Evolutionary conservation across 1,140 invertebrate genomes (phyloP).

Genomic region (Vanessa tameamea): DNA sequence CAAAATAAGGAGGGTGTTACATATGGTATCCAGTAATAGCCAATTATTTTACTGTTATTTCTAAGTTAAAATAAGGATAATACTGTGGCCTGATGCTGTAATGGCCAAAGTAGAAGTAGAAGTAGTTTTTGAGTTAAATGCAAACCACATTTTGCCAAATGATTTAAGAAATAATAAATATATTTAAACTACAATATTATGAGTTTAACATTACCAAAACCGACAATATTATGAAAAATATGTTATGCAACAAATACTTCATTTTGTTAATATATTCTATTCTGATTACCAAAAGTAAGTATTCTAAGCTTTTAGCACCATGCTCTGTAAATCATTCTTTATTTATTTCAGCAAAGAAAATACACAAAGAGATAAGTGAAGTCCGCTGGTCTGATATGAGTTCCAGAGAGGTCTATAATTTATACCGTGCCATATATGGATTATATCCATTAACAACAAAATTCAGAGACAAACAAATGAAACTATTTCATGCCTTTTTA

Average conservation of each 20-base stretch:
- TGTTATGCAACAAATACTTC: too few species aligned
- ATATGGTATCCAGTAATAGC: slow-evolving; percentile 82
- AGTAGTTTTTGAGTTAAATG: too few species aligned
- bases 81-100: too few species aligned
- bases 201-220: too few species aligned
- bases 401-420: slow-evolving; percentile 83
- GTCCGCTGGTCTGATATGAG: slow-evolving; percentile 84
- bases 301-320: too few species aligned
- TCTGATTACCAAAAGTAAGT: too few species aligned
- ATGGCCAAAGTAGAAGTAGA: too few species aligned
- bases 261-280: too few species aligned
- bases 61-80: background rate
- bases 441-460: slow-evolving; percentile 83
- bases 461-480: slow-evolving; percentile 82
- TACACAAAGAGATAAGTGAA: slow-evolving; percentile 81
- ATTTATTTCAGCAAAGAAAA: slow-evolving; percentile 85
- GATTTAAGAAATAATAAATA: too few species aligned
- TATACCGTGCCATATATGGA: slow-evolving; percentile 84
- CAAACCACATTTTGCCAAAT: too few species aligned
- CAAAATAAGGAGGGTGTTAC: slow-evolving; percentile 84
- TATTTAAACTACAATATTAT: too few species aligned
- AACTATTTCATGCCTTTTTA: slow-evolving; percentile 82
- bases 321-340: slow-evolving; percentile 14
- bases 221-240: too few species aligned
- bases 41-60: background rate